Conservation (phyloP, 2,888 invertebrate genomes). For the Poecilobothrus nobilitatus region DNA sequence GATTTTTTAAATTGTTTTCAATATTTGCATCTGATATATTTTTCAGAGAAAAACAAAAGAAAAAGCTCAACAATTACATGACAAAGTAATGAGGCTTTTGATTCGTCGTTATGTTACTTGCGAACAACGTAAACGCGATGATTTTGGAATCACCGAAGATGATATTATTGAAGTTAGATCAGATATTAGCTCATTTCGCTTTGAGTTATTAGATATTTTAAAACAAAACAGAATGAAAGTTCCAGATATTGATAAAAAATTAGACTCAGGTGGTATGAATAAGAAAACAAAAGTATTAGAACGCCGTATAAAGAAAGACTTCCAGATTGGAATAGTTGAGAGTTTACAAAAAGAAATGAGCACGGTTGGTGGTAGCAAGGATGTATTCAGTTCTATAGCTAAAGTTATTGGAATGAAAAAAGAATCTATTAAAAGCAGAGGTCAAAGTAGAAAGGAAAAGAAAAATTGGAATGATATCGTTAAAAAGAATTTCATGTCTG, state of each 20-base stretch:
- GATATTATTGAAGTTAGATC: conserved; percentile 97
- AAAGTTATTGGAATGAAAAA: conserved; percentile 59
- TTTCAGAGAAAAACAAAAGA: conserved; percentile 64
- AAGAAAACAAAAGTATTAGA: conserved; percentile 71
- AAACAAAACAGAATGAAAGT: conserved; percentile 81
- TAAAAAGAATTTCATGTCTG: conserved; percentile 56
- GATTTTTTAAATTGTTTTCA: not conserved
- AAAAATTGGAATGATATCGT: conserved; percentile 82
- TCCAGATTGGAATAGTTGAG: conserved; percentile 83
- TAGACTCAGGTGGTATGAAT: conserved; percentile 46
- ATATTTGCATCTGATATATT: not conserved
- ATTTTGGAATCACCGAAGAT: conserved; percentile 89
- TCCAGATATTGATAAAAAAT: conserved; percentile 62
- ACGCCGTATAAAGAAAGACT: conserved; percentile 75
- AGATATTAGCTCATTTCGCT: conserved; percentile 89
- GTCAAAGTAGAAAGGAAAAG: conserved; percentile 30
- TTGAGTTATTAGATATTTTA: conserved; percentile 86
- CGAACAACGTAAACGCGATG: conserved; percentile 80
- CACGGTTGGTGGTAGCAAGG: conserved; percentile 56
- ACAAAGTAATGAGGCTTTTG: conserved; percentile 77
- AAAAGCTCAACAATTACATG: conserved; percentile 62
- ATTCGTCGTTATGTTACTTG: conserved; percentile 85
- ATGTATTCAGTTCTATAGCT: conserved; percentile 76
- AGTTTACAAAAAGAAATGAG: conserved; percentile 67
- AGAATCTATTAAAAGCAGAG: conserved; percentile 2